A percentile compares a stretch with the other conserved stretches of the same genome.
Conservation (phyloP, 2,888 invertebrate genomes). For the Eupeodes luniger region DNA sequence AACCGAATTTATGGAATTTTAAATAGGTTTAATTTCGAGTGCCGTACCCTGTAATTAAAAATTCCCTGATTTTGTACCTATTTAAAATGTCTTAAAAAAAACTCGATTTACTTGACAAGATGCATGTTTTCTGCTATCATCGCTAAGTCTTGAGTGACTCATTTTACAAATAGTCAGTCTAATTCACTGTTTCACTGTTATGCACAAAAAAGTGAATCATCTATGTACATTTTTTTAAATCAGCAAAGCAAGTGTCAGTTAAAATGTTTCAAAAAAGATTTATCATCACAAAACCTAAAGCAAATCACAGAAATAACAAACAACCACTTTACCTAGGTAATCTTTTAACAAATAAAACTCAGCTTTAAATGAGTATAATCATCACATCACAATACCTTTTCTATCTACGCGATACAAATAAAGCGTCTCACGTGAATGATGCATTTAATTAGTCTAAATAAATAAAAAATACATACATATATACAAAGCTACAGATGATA, state of each 20-base stretch:
- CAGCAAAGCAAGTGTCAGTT: neutral
- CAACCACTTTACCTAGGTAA: neutral
- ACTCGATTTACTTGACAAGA: no score
- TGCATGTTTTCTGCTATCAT: no score
- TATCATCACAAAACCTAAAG: neutral
- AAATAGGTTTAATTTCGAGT: no score
- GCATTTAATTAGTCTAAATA: neutral
- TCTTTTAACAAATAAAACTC: neutral
- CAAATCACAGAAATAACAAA: neutral
- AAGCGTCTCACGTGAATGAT: slow-evolving; percentile 10
- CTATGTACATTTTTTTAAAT: neutral
- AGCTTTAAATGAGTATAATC: neutral
- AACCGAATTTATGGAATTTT: no score
- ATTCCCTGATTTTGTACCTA: no score
- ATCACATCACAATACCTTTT: slow-evolving; percentile 1
- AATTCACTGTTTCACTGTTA: neutral
- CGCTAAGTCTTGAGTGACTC: neutral
- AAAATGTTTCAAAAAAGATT: neutral
- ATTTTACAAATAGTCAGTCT: neutral
- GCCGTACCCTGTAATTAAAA: no score
- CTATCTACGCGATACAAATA: neutral
- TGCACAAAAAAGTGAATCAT: neutral
- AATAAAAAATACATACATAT: neutral
- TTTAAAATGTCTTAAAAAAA: no score
- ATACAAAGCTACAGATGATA: neutral